Base-by-base conservation (phyloP, 2,888 invertebrate species). In the Conus canariensis region DNA sequence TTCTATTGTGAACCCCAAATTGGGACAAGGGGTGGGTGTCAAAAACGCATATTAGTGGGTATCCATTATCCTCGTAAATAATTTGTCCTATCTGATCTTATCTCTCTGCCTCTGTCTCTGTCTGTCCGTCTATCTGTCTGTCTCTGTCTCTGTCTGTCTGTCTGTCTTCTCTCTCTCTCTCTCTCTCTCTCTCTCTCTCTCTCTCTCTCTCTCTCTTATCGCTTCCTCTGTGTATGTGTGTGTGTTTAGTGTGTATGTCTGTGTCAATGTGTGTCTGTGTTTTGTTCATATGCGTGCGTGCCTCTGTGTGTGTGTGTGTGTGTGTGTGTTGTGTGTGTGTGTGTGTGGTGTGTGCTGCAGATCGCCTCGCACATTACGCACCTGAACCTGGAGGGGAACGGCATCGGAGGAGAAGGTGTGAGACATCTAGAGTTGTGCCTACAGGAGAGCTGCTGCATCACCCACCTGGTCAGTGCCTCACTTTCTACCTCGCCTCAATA, bases 381-480 rank as follows among this genome's bases (percentile, higher is more conserved):
- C 45, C 91, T 94, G 16, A 94, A 95, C 91, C 91, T 95, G 67
- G 94, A 94, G 74, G 94, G 94, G 0, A 95, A 95, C 86, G 93
- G 90, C 56, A 93, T 95, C 25, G 94, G 93, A 6, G 90, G 92
- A 0, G 83, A 91, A 3, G 95, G 95, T 45, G 58, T 94, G 19
- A 89, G 91, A 25, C 92, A 93, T 82, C 90, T 95, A 82, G 90
- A 92, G 90, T 93, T 93, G 85, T 92, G 94, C 16, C 90, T 94
- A 12, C 70, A 89, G 16, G 95, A 94, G 58, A 94, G 93, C 89
- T 91, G 90, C 22, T 87, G 88, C 59, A 77, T 93, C 60, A 91
- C 91, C 22, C 89, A 91, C 74, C 88, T 93, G 90, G 93, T 93
- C 85, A 90, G 91, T 89, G 5, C 22, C 7, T 80, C 30, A 8